Evolutionary conservation across 2,888 invertebrate species (phyloP).

Genomic region (Oxyteleia sp.): DNA sequence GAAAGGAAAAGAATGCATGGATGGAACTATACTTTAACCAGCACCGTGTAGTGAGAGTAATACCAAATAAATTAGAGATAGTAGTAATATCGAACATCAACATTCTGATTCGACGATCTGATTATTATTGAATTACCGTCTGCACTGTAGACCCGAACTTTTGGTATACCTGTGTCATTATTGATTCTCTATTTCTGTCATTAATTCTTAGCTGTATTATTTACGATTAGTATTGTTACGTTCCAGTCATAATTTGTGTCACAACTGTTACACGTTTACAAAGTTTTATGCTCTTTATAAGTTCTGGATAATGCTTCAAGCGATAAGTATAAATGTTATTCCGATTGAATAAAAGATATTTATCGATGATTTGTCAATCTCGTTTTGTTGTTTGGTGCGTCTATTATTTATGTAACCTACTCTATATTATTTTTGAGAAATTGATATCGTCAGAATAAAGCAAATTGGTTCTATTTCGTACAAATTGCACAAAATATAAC

Average conservation of each 20-base stretch:
- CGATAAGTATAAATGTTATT: conserved; percentile 87
- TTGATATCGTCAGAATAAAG: too few species aligned
- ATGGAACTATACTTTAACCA: conserved; percentile 82
- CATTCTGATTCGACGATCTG: conserved; percentile 73
- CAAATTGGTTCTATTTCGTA: too few species aligned
- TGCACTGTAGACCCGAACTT: conserved; percentile 58
- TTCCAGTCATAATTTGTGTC: conserved; percentile 76
- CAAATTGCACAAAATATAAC: too few species aligned
- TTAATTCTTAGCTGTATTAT: conserved; percentile 66
- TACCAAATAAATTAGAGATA: conserved; percentile 76
- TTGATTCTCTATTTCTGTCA: conserved; percentile 72
- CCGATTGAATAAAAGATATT: conserved; percentile 88
- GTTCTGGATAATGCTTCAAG: conserved; percentile 87
- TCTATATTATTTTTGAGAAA: too few species aligned
- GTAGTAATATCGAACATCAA: conserved; percentile 75
- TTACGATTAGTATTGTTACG: conserved; percentile 77
- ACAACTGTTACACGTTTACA: conserved; percentile 81
- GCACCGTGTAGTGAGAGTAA: conserved; percentile 86
- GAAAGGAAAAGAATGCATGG: conserved; percentile 76
- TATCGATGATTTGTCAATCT: conserved; percentile 84
- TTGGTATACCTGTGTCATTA: conserved; percentile 62
- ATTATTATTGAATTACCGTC: conserved; percentile 69
- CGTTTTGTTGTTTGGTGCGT: conserved; percentile 26
- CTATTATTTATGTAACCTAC: conserved; percentile 15
- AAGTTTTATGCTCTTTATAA: conserved; percentile 86